A percentile compares a stretch with the other conserved stretches of the same genome.
Evolutionary conservation across 2,888 invertebrate species (phyloP).

Genomic region (Aradus depressus): DNA sequence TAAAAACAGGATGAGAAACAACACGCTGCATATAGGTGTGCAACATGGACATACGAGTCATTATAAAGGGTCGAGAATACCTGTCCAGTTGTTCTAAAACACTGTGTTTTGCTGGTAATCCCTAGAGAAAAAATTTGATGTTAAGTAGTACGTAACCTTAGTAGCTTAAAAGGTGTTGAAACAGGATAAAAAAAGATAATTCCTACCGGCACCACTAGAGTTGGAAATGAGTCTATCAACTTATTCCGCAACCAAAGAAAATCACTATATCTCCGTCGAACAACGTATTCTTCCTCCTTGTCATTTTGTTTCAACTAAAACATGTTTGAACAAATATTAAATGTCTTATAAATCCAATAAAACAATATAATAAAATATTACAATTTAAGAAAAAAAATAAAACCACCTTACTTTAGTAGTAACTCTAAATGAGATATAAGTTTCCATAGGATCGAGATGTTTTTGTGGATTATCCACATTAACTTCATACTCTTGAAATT

Average conservation of each 20-base stretch:
- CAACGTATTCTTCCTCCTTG: slow-evolving; percentile 50
- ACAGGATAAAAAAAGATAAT: slow-evolving; percentile 5
- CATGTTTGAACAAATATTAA: neutral
- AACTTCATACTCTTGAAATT: slow-evolving; percentile 46
- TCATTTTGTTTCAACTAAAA: slow-evolving; percentile 48
- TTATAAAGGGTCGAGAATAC: slow-evolving; percentile 58
- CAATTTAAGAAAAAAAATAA: neutral
- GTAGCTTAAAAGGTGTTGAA: neutral
- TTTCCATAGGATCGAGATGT: slow-evolving; percentile 57
- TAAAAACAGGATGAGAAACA: slow-evolving; percentile 56
- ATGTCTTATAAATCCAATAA: neutral
- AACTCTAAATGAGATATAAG: slow-evolving; percentile 56
- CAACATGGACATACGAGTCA: slow-evolving; percentile 51
- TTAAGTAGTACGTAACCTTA: neutral
- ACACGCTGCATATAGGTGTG: slow-evolving; percentile 53
- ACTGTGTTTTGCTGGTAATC: slow-evolving; percentile 58
- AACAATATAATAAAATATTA: neutral
- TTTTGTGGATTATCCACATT: slow-evolving; percentile 62
- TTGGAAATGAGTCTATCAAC: slow-evolving; percentile 51
- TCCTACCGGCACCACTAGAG: slow-evolving; percentile 55
- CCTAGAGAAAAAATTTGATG: slow-evolving; percentile 38
- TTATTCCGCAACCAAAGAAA: slow-evolving; percentile 57
- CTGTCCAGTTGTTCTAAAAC: slow-evolving; percentile 54
- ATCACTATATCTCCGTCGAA: slow-evolving; percentile 58
- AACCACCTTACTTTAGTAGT: slow-evolving; percentile 46